Evolutionary conservation across 2,113 vertebrate genomes (phyloP), one percentile per base, ranked within the genome.

Genomic region (Neodon shergylaensis): DNA sequence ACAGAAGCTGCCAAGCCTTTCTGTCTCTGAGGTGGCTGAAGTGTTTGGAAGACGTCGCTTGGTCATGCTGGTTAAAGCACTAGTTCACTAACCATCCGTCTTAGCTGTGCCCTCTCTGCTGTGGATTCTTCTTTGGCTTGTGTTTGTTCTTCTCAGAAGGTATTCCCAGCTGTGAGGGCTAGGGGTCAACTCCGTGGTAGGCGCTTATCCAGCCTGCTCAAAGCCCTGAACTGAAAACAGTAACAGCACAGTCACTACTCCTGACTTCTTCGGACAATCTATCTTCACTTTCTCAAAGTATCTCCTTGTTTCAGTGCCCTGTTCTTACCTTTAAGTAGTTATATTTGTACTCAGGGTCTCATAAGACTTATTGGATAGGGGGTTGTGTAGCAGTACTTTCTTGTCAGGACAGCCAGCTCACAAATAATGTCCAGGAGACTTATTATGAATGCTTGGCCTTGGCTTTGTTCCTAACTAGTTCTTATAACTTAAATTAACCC

Each of bases 61-160:
- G 10, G 70, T 54, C 7, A 0, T 86, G 85, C 22, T 88, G 33
- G 91, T 47, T 72, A 52, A 94, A 66, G 58, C 17, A 63, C 33
- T 58, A 78, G 0, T 54, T 72, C 72, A 17, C 19, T 88, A 21
- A 83, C n/a, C 77, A 44, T 77, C 44, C 44, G 0, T 84, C 58
- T 77, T 85, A 70, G 66, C 39, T 76, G 58, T 68, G 7, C 58
- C 52, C 0, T 31, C 26, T 91, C 24, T 89, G 44, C n/a, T 28
- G 4, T 73, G 28, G 4, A 17, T 17, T 58, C 14, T 58, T 58
- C 14, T 36, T 89, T 87, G 36, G 14, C n/a, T 95, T 82, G 63
- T 73, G 24, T 93, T 83, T 79, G 19, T 73, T 92, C 44, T 90
- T 94, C 39, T 95, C 44, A 92, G 61, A 58, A 49, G 39, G 1